Evolutionary conservation across 2,797 vertebrate genomes (phyloP).

Genomic region (Centropyge bicolor): DNA sequence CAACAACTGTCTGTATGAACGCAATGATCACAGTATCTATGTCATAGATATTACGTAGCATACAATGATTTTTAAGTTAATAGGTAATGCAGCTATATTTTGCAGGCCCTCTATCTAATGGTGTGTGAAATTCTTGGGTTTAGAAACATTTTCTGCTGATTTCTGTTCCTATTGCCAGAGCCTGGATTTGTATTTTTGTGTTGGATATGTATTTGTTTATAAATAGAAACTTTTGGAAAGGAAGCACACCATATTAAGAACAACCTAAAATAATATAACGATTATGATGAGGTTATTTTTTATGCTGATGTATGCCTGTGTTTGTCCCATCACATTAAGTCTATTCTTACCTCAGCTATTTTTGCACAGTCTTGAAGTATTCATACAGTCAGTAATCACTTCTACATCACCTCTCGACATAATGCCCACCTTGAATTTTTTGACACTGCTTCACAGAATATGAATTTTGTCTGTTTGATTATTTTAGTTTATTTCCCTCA

Average conservation of each 20-base stretch:
- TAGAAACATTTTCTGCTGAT: conserved; percentile 17
- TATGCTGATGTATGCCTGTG: conserved; percentile 2
- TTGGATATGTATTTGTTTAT: background rate
- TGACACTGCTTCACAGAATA: background rate
- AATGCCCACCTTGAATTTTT: background rate
- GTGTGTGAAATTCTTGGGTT: conserved; percentile 58
- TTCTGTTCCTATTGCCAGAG: background rate
- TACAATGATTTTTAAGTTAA: background rate
- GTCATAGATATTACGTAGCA: background rate
- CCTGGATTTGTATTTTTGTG: no score
- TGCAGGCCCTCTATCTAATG: conserved; percentile 5
- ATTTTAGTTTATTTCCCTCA: background rate
- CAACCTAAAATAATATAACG: background rate
- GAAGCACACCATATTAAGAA: background rate
- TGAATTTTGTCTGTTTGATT: background rate
- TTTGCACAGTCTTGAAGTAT: background rate
- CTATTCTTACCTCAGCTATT: background rate
- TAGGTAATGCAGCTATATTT: background rate
- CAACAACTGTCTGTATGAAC: background rate
- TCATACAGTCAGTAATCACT: background rate
- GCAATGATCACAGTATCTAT: background rate
- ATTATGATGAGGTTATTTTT: background rate
- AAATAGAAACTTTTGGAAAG: background rate
- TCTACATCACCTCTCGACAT: background rate
- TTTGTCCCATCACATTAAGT: conserved; percentile 1